These are phyloP conservation scores for Microtus oregoni DNA, from an alignment of 2,113 vertebrate genomes.

Conservation along the genomic window DNA sequence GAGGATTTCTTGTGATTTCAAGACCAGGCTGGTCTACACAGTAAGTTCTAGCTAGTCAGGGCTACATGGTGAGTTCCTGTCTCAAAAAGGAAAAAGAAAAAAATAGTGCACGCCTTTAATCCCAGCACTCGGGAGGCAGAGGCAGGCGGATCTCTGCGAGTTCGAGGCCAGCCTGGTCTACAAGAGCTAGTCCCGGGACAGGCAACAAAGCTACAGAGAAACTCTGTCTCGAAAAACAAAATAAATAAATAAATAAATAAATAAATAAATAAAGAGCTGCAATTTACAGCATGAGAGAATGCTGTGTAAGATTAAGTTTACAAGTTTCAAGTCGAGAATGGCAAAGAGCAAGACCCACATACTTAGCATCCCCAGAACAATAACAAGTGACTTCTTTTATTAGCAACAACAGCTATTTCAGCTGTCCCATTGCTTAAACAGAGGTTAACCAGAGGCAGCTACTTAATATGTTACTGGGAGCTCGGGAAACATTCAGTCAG, in stretches of 20 bases:
- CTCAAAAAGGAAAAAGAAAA: too few species aligned
- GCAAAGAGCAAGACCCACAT: neutral
- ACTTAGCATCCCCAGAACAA: slow-evolving; percentile 23
- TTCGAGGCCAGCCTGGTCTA: too few species aligned
- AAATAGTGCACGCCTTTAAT: too few species aligned
- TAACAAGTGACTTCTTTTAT: slow-evolving; percentile 29
- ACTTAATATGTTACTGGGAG: neutral
- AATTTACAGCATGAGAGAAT: neutral
- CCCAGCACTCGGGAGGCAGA: too few species aligned
- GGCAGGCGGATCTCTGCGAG: too few species aligned
- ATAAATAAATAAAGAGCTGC: neutral
- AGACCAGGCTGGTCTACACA: neutral
- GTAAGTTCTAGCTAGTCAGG: neutral
- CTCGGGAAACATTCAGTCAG: neutral
- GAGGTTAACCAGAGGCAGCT: neutral
- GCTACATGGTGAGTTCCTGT: too few species aligned
- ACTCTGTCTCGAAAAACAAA: too few species aligned
- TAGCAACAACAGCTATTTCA: slow-evolving; percentile 5
- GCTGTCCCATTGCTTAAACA: slow-evolving; percentile 24
- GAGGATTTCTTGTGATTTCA: neutral
- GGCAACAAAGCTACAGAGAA: too few species aligned
- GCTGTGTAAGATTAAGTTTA: neutral
- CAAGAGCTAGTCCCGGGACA: too few species aligned
- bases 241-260: too few species aligned
- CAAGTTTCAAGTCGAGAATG: slow-evolving; percentile 30